phyloP scores from a whole-genome alignment of 2,888 invertebrate species.

The Campoletis raptor region DNA sequence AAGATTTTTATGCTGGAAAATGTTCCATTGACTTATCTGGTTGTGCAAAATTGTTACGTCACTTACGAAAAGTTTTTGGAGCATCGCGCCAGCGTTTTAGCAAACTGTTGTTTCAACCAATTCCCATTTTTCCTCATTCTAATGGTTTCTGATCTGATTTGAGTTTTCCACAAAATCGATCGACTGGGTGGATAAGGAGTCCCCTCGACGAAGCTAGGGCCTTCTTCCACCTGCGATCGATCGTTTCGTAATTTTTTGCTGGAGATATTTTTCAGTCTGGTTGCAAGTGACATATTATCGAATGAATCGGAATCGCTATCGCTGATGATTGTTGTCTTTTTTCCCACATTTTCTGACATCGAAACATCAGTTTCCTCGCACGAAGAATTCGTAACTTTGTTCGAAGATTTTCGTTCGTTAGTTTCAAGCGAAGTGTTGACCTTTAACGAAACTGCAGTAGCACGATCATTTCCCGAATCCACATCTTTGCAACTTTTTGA shows the following conservation, averaged over 20 bases:
- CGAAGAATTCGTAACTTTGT: not conserved
- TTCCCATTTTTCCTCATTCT: constrained; percentile 10
- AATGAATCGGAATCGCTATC: constrained; percentile 36
- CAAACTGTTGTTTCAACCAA: not conserved
- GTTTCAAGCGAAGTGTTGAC: constrained; percentile 64
- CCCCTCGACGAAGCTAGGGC: constrained; percentile 72
- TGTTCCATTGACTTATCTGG: not conserved
- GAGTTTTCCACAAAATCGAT: constrained; percentile 74
- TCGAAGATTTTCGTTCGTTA: not conserved
- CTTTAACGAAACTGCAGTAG: constrained; percentile 50
- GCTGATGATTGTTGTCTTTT: constrained; percentile 13
- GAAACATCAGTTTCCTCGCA: constrained; percentile 4
- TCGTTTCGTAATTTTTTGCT: constrained; percentile 18
- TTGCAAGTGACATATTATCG: constrained; percentile 72
- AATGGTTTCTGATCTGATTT: constrained; percentile 60
- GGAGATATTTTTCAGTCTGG: constrained; percentile 72
- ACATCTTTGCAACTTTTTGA: not conserved
- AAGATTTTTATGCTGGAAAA: not conserved
- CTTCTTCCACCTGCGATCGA: constrained; percentile 12
- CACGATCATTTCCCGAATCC: constrained; percentile 6
- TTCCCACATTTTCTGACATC: not conserved
- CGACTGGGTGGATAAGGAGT: constrained; percentile 77
- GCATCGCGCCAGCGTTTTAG: not conserved
- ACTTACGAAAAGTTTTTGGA: constrained; percentile 35
- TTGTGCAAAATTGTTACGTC: not conserved